Evolutionary conservation across 2,797 vertebrate genomes (phyloP), one percentile per base, ranked within the genome.

Genomic region (Anabas testudineus): DNA sequence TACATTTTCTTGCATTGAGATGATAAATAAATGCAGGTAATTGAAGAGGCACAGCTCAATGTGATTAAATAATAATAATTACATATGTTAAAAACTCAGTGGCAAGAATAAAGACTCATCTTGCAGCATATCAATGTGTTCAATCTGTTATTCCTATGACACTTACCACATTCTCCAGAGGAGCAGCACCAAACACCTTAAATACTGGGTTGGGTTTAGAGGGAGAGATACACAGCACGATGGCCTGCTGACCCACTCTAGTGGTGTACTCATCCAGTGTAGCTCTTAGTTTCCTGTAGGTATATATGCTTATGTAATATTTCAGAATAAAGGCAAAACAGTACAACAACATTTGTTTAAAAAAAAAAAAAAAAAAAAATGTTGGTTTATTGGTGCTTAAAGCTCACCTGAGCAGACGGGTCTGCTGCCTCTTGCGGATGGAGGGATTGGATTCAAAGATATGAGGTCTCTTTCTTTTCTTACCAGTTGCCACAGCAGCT

Each of bases 371-470:
- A 46, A 16, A 2, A 19, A 28, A 21, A 46, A 16, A 34, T 10
- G 9, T 22, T 43, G 13, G 8, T 36, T 14, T 19, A 2, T 28
- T 43, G 37, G 12, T 21, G 45, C 48, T 48, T n/a, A 7, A 18
- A 19, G 71, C 93, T 94, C 84, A 98, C 98, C 98, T 95, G 60
- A 99, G 95, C 86, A 99, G 91, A 12, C 97, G 96, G 0, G 98
- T 99, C 92, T 99, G 98, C 87, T 99, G 98, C 88, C 98, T 94
- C 89, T 99, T 99, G 52, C 98, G 95, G 75, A 99, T 99, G 2
- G 98, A 99, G 0, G 98, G 98, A 88, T 99, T 99, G 59, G 98
- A 99, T 71, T 99, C 97, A 70, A 99, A 99, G 19, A 99, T 95
- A n/a, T 99, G 98, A 7, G 98, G 97, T 13, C 97, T 92, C 87